Conservation (phyloP, 2,797 vertebrate genomes). For the Pseudocheirus occidentalis region DNA sequence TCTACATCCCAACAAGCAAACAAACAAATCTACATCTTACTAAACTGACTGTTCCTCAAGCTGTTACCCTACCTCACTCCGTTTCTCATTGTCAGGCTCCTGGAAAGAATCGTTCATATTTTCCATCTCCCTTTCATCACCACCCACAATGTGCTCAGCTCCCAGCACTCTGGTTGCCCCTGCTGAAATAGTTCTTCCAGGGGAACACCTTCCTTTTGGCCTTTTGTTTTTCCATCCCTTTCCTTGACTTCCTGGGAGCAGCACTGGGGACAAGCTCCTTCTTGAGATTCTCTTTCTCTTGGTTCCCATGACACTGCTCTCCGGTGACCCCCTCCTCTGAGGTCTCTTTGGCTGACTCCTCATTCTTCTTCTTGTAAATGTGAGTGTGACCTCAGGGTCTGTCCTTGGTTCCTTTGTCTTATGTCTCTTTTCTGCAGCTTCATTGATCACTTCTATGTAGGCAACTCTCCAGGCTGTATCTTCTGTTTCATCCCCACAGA, state of each 20-base stretch:
- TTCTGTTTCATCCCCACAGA: neutral
- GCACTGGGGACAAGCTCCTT: neutral
- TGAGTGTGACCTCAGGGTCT: neutral
- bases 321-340: neutral
- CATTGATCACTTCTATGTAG: no score
- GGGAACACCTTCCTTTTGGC: neutral
- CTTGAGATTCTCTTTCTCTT: neutral
- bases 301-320: neutral
- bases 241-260: neutral
- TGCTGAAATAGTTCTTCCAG: no score
- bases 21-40: neutral
- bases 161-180: no score
- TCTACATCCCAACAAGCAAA: no score
- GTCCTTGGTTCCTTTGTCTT: neutral
- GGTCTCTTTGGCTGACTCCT: neutral
- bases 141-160: no score
- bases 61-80: neutral
- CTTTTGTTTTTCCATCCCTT: neutral
- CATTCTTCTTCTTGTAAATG: neutral
- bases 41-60: neutral
- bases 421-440: neutral
- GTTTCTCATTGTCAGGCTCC: neutral
- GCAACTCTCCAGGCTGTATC: neutral
- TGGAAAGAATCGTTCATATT: neutral
- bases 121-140: neutral